Conservation (phyloP, 2,888 invertebrate genomes). For the Heliothis peltigera region DNA sequence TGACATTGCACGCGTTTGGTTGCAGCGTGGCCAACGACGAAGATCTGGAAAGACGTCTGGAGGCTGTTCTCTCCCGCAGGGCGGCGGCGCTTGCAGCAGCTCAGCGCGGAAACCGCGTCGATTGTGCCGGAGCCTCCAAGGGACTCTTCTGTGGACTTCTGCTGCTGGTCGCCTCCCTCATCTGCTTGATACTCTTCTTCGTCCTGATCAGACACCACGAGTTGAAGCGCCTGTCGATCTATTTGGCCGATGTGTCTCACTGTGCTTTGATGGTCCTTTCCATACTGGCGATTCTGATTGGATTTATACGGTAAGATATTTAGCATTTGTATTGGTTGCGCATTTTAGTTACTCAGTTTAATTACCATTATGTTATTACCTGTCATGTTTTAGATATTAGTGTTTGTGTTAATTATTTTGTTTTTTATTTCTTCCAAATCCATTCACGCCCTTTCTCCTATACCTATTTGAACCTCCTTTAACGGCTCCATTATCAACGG, state of each 20-base stretch:
- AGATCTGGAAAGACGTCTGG: slow-evolving; percentile 96
- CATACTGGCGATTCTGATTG: slow-evolving; percentile 96
- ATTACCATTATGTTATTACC: slow-evolving; percentile 1
- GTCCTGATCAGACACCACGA: slow-evolving; percentile 96
- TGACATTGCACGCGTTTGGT: slow-evolving; percentile 85
- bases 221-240: slow-evolving; percentile 95
- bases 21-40: slow-evolving; percentile 92
- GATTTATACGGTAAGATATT: slow-evolving; percentile 94
- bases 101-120: slow-evolving; percentile 95
- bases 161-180: slow-evolving; percentile 96
- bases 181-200: slow-evolving; percentile 98
- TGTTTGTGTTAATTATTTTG: slow-evolving; percentile 58
- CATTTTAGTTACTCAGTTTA: slow-evolving; percentile 1
- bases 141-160: slow-evolving; percentile 97
- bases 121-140: slow-evolving; percentile 98
- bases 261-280: slow-evolving; percentile 96
- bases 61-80: slow-evolving; percentile 96
- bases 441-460: slow-evolving; percentile 36
- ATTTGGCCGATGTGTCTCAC: slow-evolving; percentile 97
- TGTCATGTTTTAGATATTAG: slow-evolving; percentile 28
- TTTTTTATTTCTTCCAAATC: slow-evolving; percentile 63
- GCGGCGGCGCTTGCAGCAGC: slow-evolving; percentile 96
- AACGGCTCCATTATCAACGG: slow-evolving; percentile 47
- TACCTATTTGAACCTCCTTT: slow-evolving; percentile 46
- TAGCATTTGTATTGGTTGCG: slow-evolving; percentile 15